Evolutionary conservation across 2,888 invertebrate species (phyloP).

Genomic region (Ichneumoninae sp.): DNA sequence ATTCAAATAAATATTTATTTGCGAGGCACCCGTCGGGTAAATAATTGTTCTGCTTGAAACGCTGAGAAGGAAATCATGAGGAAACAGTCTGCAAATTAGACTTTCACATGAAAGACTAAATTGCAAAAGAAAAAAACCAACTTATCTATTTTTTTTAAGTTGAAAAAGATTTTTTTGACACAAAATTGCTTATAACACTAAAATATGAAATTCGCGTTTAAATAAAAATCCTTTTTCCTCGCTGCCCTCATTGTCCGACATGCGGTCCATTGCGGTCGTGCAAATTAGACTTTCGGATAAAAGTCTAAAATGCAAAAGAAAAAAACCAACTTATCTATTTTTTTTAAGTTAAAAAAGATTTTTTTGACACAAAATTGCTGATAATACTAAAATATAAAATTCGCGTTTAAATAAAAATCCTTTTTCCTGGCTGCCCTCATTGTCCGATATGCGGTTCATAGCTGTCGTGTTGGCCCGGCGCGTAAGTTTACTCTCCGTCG

Average conservation of each 20-base stretch:
- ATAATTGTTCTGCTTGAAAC: not conserved
- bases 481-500: slow-evolving; percentile 60
- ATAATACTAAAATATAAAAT: not conserved
- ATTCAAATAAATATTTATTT: no score
- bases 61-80: not conserved
- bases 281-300: not conserved
- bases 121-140: not conserved
- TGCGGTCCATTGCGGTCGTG: no score
- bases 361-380: not conserved
- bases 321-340: not conserved
- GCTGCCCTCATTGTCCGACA: no score
- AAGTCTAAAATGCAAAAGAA: no score
- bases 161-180: not conserved
- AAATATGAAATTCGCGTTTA: not conserved
- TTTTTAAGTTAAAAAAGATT: not conserved
- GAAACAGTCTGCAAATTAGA: not conserved
- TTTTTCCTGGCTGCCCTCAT: not conserved
- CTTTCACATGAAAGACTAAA: not conserved
- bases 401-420: not conserved
- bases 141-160: not conserved
- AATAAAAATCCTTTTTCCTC: not conserved
- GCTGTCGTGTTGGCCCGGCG: slow-evolving; percentile 26
- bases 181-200: not conserved
- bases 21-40: no score
- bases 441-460: not conserved